Evolutionary conservation across 2,113 vertebrate species (phyloP).

Genomic region (Gymnogyps californianus): DNA sequence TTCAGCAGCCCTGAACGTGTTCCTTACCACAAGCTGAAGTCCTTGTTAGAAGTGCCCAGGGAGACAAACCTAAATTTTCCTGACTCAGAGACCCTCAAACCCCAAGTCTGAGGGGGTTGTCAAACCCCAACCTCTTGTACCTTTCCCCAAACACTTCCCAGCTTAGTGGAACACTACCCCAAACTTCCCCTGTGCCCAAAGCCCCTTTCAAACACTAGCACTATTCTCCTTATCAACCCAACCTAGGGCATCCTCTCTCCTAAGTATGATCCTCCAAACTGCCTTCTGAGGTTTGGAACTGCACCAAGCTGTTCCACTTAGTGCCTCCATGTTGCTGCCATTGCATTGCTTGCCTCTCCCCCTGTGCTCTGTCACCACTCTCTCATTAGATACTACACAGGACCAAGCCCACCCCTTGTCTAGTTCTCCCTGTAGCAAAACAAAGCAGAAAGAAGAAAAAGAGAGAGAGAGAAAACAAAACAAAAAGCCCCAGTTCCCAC

Average conservation of each 20-base stretch:
- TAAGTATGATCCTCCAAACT: background rate
- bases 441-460: background rate
- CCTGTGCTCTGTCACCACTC: background rate
- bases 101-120: background rate
- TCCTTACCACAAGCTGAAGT: background rate
- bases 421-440: background rate
- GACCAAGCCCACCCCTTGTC: background rate
- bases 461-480: background rate
- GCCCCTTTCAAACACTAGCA: background rate
- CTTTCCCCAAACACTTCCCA: background rate
- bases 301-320: background rate
- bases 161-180: background rate
- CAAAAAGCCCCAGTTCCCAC: background rate
- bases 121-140: background rate
- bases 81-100: background rate
- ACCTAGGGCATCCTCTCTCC: background rate
- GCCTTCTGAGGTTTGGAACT: background rate
- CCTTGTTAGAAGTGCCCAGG: background rate
- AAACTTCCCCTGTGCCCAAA: background rate
- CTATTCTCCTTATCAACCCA: background rate
- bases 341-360: background rate
- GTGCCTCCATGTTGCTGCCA: background rate
- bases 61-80: background rate
- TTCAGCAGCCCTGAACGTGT: background rate
- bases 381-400: background rate